Conservation (phyloP, 2,113 vertebrate genomes). For the Myxocyprinus asiaticus region DNA sequence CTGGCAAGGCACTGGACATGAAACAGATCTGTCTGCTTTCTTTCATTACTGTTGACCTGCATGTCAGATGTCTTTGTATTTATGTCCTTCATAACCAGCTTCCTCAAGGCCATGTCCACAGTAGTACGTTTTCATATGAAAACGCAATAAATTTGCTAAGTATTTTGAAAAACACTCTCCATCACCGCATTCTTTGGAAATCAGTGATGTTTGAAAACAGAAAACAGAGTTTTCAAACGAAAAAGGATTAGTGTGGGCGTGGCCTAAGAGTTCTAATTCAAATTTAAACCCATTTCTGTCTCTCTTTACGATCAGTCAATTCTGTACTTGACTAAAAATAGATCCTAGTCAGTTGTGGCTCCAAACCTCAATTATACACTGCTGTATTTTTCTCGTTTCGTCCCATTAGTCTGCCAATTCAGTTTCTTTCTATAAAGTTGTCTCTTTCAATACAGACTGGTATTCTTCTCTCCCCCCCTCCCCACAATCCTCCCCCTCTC, state of each 20-base stretch:
- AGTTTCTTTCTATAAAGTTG: conserved; percentile 37
- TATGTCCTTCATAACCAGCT: too few relatives aligned
- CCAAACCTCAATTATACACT: conserved; percentile 45
- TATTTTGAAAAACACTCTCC: too few relatives aligned
- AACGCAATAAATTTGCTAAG: too few relatives aligned
- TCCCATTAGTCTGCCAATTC: neutral
- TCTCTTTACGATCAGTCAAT: neutral
- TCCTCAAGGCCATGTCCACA: too few relatives aligned
- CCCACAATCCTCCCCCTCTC: conserved; percentile 19
- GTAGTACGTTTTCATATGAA: too few relatives aligned
- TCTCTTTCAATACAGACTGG: conserved; percentile 43
- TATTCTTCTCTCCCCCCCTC: conserved; percentile 8
- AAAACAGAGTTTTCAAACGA: too few relatives aligned
- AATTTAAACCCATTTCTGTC: neutral
- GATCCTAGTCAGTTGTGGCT: conserved; percentile 15
- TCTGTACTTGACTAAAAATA: conserved; percentile 44
- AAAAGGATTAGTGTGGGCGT: too few relatives aligned
- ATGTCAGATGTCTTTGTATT: neutral
- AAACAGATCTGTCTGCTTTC: conserved; percentile 44
- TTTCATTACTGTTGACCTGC: neutral
- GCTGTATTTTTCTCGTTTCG: conserved; percentile 1
- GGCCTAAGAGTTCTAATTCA: neutral
- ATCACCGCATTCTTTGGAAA: too few relatives aligned
- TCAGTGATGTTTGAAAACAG: too few relatives aligned
- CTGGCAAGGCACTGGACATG: conserved; percentile 26